Evolutionary conservation across 2,888 invertebrate species (phyloP), one percentile per base, ranked within the genome.

Genomic region (Biston betularia): DNA sequence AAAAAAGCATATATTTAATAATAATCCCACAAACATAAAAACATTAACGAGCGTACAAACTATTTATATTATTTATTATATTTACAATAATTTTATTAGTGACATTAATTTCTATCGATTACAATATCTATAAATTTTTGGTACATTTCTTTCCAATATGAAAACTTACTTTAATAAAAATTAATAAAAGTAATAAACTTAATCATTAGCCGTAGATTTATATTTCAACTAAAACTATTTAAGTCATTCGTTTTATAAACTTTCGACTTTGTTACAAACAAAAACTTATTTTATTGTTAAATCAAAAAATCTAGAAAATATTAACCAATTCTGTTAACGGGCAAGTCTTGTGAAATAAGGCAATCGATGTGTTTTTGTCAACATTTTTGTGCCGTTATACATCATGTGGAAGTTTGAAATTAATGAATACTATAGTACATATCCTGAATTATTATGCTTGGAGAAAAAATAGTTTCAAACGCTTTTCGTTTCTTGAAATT

Each of bases 91-190:
- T n/a, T 15, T 10, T 14, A 35, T 40, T 52, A 35, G 2, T 34
- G 12, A 33, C n/a, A 34, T 10, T 40, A 10, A 10, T 14, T 34
- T 14, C 44, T 54, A 54, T 42, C 8, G 12, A 24, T 54, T 58
- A 64, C 45, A 56, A 56, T 50, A 56, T 56, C 55, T 65, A 57
- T 56, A 52, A 60, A 46, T 66, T 65, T 66, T 66, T 66, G 65
- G 65, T 66, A 65, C 54, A 59, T 60, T 56, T 61, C 14, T 52
- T 66, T 57, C 56, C 52, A 61, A 66, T 66, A 57, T 61, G 56
- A 66, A 52, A 66, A 61, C 44, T 46, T 38, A 14, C 2, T 11
- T 54, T n/a, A n/a, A n/a, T n/a, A n/a, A n/a, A 11, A 12, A n/a
- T 6, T 42, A 12, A 35, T 44, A 63, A 14, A 45, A 34, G 6